These are phyloP conservation scores for Galaxea fascicularis DNA, from an alignment of 92 coral and sea anemone genomes.

Conservation along the genomic window DNA sequence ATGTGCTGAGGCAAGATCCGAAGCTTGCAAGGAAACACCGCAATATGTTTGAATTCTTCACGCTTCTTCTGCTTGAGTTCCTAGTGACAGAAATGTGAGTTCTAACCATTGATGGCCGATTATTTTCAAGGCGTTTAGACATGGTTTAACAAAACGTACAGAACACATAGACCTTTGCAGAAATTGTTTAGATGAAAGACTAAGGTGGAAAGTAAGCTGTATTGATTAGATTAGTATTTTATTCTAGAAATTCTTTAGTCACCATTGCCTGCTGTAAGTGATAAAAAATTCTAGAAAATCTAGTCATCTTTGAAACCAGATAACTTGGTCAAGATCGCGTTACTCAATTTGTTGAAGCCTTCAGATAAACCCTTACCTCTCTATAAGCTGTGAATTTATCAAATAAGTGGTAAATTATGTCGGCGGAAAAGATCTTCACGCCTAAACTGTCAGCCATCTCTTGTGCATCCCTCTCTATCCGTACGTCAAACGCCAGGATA, in stretches of 20 bases:
- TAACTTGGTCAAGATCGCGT: neutral
- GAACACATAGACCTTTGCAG: too few relatives aligned
- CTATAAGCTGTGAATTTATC: constrained; percentile 94
- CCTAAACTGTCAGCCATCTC: constrained; percentile 97
- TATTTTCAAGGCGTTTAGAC: too few relatives aligned
- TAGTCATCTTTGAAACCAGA: too few relatives aligned
- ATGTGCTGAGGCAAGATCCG: constrained; percentile 94
- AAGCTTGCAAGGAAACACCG: constrained; percentile 97
- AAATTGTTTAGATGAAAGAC: too few relatives aligned
- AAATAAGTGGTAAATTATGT: constrained; percentile 96
- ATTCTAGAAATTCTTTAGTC: too few relatives aligned
- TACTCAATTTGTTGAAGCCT: neutral
- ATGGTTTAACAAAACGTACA: too few relatives aligned
- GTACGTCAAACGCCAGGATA: constrained; percentile 95
- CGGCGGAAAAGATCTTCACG: constrained; percentile 92
- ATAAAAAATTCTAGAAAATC: too few relatives aligned
- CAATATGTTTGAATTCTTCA: constrained; percentile 89
- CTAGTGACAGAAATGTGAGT: constrained; percentile 46
- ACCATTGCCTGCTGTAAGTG: too few relatives aligned
- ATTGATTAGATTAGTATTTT: too few relatives aligned
- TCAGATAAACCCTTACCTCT: constrained; percentile 67
- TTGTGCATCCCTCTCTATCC: constrained; percentile 94
- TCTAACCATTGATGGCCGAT: too few relatives aligned
- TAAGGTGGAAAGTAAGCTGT: too few relatives aligned
- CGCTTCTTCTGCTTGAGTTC: constrained; percentile 94